A percentile compares a stretch with the other conserved stretches of the same genome.
Evolutionary conservation across 2,888 invertebrate genomes (phyloP).

Genomic region (Strigamia transsilvanica): DNA sequence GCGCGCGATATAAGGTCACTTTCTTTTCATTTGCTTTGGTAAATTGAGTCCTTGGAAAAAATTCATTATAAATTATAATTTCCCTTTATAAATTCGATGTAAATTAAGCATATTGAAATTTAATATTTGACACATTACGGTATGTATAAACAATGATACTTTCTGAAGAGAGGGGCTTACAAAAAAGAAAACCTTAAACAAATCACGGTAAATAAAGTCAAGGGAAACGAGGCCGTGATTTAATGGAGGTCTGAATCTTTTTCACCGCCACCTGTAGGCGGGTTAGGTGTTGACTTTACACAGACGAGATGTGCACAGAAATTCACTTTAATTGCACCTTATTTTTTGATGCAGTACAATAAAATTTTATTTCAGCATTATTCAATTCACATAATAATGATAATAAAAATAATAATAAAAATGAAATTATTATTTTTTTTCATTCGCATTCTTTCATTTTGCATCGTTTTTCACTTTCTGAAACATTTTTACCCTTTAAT

Average conservation of each 20-base stretch:
- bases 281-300: slow-evolving; percentile 43
- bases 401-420: neutral
- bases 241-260: slow-evolving; percentile 49
- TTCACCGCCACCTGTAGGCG: slow-evolving; percentile 43
- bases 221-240: slow-evolving; percentile 43
- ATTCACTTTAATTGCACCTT: neutral
- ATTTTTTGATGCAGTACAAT: neutral
- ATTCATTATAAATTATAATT: neutral
- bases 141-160: neutral
- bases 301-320: slow-evolving; percentile 31
- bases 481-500: slow-evolving; percentile 38
- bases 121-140: neutral
- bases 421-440: neutral
- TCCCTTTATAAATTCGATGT: neutral
- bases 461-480: slow-evolving; percentile 29
- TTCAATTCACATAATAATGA: neutral
- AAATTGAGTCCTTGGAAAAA: slow-evolving; percentile 30
- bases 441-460: neutral
- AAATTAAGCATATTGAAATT: neutral
- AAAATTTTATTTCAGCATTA: neutral
- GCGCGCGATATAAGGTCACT: slow-evolving; percentile 45
- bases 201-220: slow-evolving; percentile 39
- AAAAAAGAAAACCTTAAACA: slow-evolving; percentile 17
- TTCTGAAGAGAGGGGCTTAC: neutral
- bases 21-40: neutral